Conservation (phyloP, 2,113 vertebrate species). For the Triplophysa rosa region DNA sequence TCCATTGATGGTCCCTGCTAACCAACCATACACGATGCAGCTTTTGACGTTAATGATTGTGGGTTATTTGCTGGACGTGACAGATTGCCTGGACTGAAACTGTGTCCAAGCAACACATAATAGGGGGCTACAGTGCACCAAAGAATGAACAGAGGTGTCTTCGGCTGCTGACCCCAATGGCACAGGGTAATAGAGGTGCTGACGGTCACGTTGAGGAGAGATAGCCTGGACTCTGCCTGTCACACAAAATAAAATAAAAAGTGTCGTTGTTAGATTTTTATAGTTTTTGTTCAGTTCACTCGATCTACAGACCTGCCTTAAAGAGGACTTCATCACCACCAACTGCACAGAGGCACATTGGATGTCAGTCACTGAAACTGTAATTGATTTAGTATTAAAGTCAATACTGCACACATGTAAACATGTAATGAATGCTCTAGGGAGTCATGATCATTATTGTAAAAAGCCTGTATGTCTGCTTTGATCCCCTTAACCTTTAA, state of each 20-base stretch:
- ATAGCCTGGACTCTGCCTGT: constrained; percentile 13
- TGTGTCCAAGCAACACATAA: constrained; percentile 47
- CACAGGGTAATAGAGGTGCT: constrained; percentile 51
- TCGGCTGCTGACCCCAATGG: constrained; percentile 51
- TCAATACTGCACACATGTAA: constrained; percentile 14
- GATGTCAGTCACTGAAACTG: constrained; percentile 23
- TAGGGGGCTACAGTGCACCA: constrained; percentile 47
- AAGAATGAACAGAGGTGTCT: constrained; percentile 51
- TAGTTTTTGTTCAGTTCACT: background rate
- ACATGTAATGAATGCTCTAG: constrained; percentile 24
- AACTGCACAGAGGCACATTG: constrained; percentile 8
- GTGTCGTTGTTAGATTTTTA: background rate
- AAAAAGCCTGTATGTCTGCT: background rate
- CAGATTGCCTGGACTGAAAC: constrained; percentile 59
- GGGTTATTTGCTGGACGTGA: constrained; percentile 61
- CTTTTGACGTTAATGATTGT: constrained; percentile 60
- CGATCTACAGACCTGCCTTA: background rate
- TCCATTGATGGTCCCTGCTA: constrained; percentile 41
- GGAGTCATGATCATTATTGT: constrained; percentile 10
- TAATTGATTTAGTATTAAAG: constrained; percentile 33
- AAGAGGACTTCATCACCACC: background rate
- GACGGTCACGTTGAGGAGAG: constrained; percentile 33
- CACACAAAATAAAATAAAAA: constrained; percentile 21
- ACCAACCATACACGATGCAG: constrained; percentile 50
- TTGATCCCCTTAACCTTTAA: no score